Evolutionary conservation across 2,797 vertebrate species (phyloP).

Genomic region (Ctenochaetus hawaiiensis): DNA sequence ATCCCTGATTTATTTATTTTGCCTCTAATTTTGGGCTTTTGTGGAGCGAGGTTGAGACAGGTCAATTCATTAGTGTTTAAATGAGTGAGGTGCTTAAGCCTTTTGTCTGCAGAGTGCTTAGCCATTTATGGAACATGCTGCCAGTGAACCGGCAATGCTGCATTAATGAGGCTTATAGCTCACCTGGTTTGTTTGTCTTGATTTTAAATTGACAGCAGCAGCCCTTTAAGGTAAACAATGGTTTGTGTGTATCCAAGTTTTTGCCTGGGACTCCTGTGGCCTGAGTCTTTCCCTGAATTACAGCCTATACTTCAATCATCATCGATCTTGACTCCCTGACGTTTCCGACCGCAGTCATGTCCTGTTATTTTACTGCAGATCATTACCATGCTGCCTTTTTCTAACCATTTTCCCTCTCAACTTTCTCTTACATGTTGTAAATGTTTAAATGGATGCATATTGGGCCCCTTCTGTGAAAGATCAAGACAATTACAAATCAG

Average conservation of each 20-base stretch:
- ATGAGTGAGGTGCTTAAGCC: constrained; percentile 72
- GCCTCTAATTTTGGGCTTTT: constrained; percentile 69
- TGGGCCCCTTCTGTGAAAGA: not conserved
- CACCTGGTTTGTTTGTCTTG: constrained; percentile 61
- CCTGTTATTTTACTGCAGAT: constrained; percentile 37
- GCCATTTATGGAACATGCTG: constrained; percentile 67
- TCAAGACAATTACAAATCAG: constrained; percentile 8
- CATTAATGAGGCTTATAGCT: constrained; percentile 68
- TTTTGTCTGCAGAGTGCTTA: constrained; percentile 69
- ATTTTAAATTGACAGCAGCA: constrained; percentile 48
- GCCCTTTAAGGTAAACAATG: constrained; percentile 42
- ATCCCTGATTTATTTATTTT: constrained; percentile 72
- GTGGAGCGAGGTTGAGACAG: constrained; percentile 64
- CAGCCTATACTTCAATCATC: constrained; percentile 18
- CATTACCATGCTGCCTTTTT: constrained; percentile 14
- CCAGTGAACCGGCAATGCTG: constrained; percentile 43
- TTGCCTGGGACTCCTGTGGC: constrained; percentile 6
- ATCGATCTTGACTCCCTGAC: constrained; percentile 16
- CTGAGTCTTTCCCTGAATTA: constrained; percentile 48
- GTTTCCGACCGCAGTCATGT: constrained; percentile 27
- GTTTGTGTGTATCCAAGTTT: constrained; percentile 25
- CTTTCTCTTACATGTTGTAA: constrained; percentile 3
- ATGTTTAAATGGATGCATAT: constrained; percentile 26
- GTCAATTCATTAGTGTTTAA: constrained; percentile 79
- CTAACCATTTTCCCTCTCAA: constrained; percentile 3